Conservation (phyloP, 2,888 invertebrate species). For the Chrysotoxum bicinctum region DNA sequence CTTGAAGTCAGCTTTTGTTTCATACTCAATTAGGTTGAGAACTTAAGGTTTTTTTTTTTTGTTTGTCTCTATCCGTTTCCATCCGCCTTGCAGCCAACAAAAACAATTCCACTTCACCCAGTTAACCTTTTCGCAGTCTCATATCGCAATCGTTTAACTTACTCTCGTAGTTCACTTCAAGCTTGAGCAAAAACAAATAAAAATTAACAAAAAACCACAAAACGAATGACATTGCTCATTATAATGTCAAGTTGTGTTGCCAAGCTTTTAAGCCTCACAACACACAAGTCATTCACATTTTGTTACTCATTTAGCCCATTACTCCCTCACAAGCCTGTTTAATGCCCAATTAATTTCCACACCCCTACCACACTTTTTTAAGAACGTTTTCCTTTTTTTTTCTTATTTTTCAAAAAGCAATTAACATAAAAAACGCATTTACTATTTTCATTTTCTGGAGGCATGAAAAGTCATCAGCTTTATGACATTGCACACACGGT, state of each 20-base stretch:
- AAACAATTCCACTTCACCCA: neutral
- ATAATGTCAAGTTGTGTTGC: slow-evolving; percentile 27
- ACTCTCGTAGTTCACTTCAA: neutral
- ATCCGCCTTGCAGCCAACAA: neutral
- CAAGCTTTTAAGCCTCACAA: slow-evolving; percentile 13
- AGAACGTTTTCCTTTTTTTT: neutral
- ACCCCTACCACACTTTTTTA: neutral
- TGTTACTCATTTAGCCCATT: slow-evolving; percentile 37
- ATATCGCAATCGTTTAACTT: neutral
- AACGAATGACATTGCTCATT: slow-evolving; percentile 24
- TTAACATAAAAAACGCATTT: slow-evolving; percentile 43
- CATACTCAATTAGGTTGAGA: too few relatives aligned
- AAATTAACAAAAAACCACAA: neutral
- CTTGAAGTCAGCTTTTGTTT: too few relatives aligned
- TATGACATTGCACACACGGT: slow-evolving; percentile 58
- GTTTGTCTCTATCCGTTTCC: too few relatives aligned
- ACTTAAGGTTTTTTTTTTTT: too few relatives aligned
- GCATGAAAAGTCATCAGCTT: slow-evolving; percentile 60
- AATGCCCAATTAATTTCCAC: slow-evolving; percentile 47
- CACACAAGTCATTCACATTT: slow-evolving; percentile 17
- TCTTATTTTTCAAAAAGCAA: slow-evolving; percentile 23
- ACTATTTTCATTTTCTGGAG: slow-evolving; percentile 53
- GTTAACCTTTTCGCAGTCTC: neutral
- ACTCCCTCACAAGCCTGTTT: slow-evolving; percentile 20
- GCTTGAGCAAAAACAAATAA: neutral